phyloP scores from a whole-genome alignment of 2,888 invertebrate genomes.

The Cephus sareptanus region DNA sequence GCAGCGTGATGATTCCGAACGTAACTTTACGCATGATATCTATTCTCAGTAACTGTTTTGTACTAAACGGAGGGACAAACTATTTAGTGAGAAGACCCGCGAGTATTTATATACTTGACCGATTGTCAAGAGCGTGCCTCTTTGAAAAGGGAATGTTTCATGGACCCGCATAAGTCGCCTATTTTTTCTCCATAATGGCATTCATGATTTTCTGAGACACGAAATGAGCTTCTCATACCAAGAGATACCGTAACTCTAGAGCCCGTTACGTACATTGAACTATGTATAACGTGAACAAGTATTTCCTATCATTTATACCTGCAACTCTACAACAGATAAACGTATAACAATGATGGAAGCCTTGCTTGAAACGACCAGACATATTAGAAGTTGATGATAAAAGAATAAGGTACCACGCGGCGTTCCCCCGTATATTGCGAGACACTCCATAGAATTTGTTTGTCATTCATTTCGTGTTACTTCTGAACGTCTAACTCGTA shows the following conservation, averaged over 20 bases:
- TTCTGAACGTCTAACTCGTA: not conserved
- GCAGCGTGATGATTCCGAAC: not conserved
- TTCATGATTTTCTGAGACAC: not conserved
- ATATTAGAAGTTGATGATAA: not conserved
- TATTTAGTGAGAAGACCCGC: not conserved
- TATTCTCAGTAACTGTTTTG: not conserved
- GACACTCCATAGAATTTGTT: not conserved
- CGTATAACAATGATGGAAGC: not conserved
- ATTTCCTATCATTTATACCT: not conserved
- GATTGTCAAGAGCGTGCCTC: not conserved
- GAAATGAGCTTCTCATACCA: not conserved
- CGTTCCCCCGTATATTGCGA: not conserved
- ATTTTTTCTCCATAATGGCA: not conserved
- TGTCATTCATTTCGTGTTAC: not conserved
- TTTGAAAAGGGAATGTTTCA: not conserved
- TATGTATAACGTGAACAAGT: not conserved
- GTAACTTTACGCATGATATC: not conserved
- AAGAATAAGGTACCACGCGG: not conserved
- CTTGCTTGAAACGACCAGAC: not conserved
- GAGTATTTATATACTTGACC: not conserved
- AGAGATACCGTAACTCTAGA: not conserved
- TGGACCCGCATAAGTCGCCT: not conserved
- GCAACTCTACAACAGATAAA: not conserved
- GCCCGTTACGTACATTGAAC: not conserved
- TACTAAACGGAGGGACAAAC: not conserved